phyloP scores from a whole-genome alignment of 2,797 vertebrate species.

The Otolemur crassicaudatus region DNA sequence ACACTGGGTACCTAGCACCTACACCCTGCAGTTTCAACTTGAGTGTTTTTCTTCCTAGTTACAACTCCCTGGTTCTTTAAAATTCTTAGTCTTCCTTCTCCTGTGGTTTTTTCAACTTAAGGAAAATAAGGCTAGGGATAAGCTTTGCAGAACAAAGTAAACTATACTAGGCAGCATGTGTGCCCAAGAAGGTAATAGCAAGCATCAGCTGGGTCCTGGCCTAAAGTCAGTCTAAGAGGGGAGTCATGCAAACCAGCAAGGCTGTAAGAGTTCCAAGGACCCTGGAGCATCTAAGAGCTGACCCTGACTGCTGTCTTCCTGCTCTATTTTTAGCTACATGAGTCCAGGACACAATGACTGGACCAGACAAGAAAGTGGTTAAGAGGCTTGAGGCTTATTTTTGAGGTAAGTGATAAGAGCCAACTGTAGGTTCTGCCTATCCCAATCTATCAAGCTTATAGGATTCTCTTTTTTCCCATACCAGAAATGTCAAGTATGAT shows the following conservation, averaged over 20 bases:
- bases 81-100: neutral
- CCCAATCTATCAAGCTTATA: neutral
- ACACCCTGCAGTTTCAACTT: neutral
- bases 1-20: neutral
- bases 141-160: neutral
- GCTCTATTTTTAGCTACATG: slow-evolving; percentile 56
- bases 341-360: slow-evolving; percentile 42
- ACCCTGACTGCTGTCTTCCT: neutral
- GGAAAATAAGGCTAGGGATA: neutral
- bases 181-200: neutral
- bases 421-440: neutral
- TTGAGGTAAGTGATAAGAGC: slow-evolving; percentile 44
- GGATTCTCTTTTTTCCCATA: neutral
- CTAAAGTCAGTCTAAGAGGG: neutral
- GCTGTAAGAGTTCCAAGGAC: neutral
- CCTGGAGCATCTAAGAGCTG: neutral
- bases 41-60: neutral
- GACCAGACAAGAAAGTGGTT: slow-evolving; percentile 24
- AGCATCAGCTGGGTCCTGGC: neutral
- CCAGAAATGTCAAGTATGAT: neutral
- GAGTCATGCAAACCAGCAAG: neutral
- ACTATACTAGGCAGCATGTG: neutral
- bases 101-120: neutral
- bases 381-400: slow-evolving; percentile 29
- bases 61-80: neutral